These are phyloP conservation scores for Pangasius sanitwongsei DNA, from an alignment of 2,797 vertebrate species.

Conservation along the genomic window DNA sequence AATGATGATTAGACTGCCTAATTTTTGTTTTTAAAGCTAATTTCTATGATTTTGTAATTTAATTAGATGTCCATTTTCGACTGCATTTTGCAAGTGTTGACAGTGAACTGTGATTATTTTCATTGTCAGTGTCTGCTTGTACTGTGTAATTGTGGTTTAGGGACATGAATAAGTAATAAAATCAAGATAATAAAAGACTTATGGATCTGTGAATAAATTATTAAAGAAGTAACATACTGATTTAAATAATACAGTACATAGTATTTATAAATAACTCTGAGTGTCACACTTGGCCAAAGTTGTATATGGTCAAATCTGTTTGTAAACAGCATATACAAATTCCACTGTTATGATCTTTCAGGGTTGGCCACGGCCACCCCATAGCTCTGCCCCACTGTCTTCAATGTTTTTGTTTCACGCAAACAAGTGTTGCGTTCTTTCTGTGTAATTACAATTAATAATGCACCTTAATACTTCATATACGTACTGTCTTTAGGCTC, in stretches of 20 bases:
- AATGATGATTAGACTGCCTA: not conserved
- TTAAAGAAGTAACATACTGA: not conserved
- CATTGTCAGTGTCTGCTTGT: conserved; percentile 15
- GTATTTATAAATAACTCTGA: not conserved
- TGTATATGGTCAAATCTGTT: not conserved
- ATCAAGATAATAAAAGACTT: not conserved
- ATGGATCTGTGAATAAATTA: not conserved
- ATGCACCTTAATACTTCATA: not conserved
- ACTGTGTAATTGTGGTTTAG: conserved; percentile 27
- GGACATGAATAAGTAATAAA: conserved; percentile 38
- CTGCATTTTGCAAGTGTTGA: conserved; percentile 20
- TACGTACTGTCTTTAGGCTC: not conserved
- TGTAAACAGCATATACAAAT: not conserved
- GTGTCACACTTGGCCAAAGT: not conserved
- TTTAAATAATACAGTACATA: not conserved
- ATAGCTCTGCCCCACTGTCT: not conserved
- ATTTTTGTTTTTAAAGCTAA: conserved; percentile 4
- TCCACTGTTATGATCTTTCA: not conserved
- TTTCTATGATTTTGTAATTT: conserved; percentile 10
- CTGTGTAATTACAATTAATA: not conserved
- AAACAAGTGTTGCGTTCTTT: not conserved
- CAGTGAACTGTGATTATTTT: conserved; percentile 51
- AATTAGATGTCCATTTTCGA: conserved; percentile 7
- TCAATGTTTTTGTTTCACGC: not conserved
- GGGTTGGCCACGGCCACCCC: not conserved